Percentiles rank a stretch among this genome's conserved stretches.
Conservation (phyloP, 2,797 vertebrate species). For the Sebastes reedi region DNA sequence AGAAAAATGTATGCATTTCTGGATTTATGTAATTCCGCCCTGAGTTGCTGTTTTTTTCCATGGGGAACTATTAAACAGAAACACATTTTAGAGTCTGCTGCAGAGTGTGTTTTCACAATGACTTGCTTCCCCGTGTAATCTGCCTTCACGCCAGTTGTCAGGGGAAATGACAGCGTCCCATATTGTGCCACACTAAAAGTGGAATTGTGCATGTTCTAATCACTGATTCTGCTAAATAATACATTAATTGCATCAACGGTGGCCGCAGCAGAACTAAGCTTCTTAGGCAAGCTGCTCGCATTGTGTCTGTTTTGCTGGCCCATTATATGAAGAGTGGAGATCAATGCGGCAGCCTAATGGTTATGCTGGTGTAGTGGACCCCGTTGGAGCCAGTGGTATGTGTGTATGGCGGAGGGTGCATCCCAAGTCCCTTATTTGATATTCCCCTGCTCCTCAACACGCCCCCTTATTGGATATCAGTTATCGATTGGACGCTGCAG, state of each 20-base stretch:
- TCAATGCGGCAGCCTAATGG: slow-evolving; percentile 65
- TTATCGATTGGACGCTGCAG: no score
- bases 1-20: not conserved
- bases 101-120: slow-evolving; percentile 30
- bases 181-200: slow-evolving; percentile 41
- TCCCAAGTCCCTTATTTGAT: not conserved
- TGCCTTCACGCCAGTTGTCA: slow-evolving; percentile 35
- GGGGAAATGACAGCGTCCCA: slow-evolving; percentile 44
- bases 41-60: not conserved
- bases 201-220: slow-evolving; percentile 62
- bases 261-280: slow-evolving; percentile 66
- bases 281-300: slow-evolving; percentile 55
- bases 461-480: not conserved
- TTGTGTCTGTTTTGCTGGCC: slow-evolving; percentile 50
- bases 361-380: slow-evolving; percentile 42
- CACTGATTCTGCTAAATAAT: slow-evolving; percentile 69
- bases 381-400: slow-evolving; percentile 20
- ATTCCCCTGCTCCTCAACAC: not conserved
- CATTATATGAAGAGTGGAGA: slow-evolving; percentile 54
- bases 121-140: slow-evolving; percentile 48
- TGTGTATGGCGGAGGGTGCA: not conserved
- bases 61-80: not conserved
- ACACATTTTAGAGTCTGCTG: slow-evolving; percentile 4
- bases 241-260: slow-evolving; percentile 69
- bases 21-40: slow-evolving; percentile 3